Conservation (phyloP, 2,888 invertebrate species). For the Lasius platythorax region DNA sequence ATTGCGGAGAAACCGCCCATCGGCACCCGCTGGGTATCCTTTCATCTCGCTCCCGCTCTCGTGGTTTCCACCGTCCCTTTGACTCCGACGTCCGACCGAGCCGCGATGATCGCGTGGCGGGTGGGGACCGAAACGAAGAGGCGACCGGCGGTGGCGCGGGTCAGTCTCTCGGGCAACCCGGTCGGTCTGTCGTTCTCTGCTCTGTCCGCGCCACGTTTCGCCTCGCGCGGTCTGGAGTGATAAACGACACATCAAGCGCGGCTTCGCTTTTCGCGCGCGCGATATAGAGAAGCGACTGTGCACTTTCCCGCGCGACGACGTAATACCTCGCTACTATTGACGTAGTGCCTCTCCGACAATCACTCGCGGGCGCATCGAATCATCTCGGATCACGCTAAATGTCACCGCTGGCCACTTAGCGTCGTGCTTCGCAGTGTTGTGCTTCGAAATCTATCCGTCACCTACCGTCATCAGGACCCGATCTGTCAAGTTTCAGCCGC, state of each 20-base stretch:
- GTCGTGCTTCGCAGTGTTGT: constrained; percentile 34
- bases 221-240: constrained; percentile 68
- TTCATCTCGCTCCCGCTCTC: constrained; percentile 51
- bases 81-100: constrained; percentile 14
- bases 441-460: constrained; percentile 1
- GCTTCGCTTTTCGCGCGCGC: constrained; percentile 68
- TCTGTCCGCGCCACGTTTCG: constrained; percentile 84
- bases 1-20: constrained; percentile 54
- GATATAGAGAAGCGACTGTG: constrained; percentile 15
- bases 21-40: constrained; percentile 53
- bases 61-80: constrained; percentile 45
- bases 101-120: constrained; percentile 63
- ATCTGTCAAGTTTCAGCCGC: background rate
- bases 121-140: constrained; percentile 82
- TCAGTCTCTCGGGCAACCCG: constrained; percentile 85
- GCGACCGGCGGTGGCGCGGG: constrained; percentile 84
- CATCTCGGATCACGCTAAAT: constrained; percentile 1
- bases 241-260: constrained; percentile 56
- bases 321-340: constrained; percentile 76
- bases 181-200: constrained; percentile 84
- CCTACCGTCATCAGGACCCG: background rate
- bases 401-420: background rate
- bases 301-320: constrained; percentile 55
- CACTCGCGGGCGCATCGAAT: background rate
- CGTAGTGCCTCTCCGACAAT: background rate